phyloP scores from a whole-genome alignment of 1,140 invertebrate genomes.

The Dendroctonus ponderosae region DNA sequence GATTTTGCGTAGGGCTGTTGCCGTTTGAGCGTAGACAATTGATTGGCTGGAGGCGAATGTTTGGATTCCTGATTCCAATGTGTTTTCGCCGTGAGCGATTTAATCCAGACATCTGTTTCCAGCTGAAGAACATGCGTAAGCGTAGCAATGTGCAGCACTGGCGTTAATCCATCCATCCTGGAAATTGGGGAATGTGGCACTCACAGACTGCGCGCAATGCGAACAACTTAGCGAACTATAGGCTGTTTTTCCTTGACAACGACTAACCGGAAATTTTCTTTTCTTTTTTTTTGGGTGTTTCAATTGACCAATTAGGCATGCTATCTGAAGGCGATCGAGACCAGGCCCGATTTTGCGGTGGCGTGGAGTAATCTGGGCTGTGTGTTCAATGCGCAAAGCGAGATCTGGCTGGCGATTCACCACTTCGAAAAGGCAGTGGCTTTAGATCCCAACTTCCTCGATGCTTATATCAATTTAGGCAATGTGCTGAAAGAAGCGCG shows the following conservation, averaged over 20 bases:
- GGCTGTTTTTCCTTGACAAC: background rate
- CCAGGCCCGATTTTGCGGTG: conserved; percentile 97
- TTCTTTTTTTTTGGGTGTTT: conserved; percentile 25
- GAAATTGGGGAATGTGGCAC: background rate
- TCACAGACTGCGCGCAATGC: conserved; percentile 12
- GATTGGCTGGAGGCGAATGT: no score
- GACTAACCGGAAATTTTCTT: conserved; percentile 24
- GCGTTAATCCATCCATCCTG: background rate
- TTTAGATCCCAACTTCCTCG: conserved; percentile 97
- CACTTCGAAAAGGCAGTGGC: conserved; percentile 99
- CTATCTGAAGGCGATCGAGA: conserved; percentile 99
- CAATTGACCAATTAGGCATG: conserved; percentile 75
- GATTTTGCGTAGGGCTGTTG: no score
- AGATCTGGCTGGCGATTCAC: conserved; percentile 99
- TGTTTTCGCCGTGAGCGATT: no score
- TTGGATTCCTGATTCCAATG: no score
- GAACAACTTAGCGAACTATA: no score
- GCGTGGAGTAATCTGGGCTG: conserved; percentile 99
- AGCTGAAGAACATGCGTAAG: background rate
- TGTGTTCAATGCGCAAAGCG: conserved; percentile 99
- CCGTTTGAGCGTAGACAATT: no score
- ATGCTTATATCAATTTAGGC: conserved; percentile 99
- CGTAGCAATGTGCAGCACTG: background rate
- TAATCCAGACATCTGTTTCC: background rate
- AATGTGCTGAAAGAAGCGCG: conserved; percentile 99